Evolutionary conservation across 2,797 vertebrate species (phyloP), one percentile per base, ranked within the genome.

Genomic region (Rhyacichthys aspro): DNA sequence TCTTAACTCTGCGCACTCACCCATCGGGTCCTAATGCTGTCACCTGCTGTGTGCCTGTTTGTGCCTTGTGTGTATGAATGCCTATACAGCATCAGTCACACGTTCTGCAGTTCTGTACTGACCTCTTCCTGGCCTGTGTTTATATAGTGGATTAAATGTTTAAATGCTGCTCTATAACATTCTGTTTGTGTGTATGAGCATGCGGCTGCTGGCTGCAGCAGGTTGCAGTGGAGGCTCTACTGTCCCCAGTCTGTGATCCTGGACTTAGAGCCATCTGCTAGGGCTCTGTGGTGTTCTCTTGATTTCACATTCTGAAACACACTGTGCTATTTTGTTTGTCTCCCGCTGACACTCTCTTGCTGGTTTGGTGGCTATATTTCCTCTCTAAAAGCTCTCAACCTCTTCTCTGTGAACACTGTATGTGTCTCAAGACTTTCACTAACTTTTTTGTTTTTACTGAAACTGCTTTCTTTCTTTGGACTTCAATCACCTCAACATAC

Each of bases 211-310:
- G 63, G 52, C 72, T 47, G 58, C 59, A 42, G 45, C 63, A 54
- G 76, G 82, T 80, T 74, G 72, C 73, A 74, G 72, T 72, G 73
- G 82, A 70, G 68, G 69, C 74, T 81, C 63, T 72, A 7, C 67
- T 72, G 67, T 79, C 70, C 70, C 66, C 55, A 61, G 57, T 62
- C 72, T 78, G 63, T 85, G 79, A 85, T 88, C 74, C 70, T 54
- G 67, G 80, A 76, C 70, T 82, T 54, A 66, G 44, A 59, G 64
- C 88, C 85, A 88, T 90, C 84, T 90, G 85, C 76, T 86, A 17
- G 61, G 47, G 61, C 66, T 81, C 48, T 71, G 76, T 72, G 66
- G 58, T 56, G 17, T 43, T 32, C 45, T 83, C 74, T 55, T 52
- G 50, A 43, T 74, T 53, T 60, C 50, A 41, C 37, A 59, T 18